Conservation (phyloP, 2,888 invertebrate genomes). For the Rugalucina vietnamica region DNA sequence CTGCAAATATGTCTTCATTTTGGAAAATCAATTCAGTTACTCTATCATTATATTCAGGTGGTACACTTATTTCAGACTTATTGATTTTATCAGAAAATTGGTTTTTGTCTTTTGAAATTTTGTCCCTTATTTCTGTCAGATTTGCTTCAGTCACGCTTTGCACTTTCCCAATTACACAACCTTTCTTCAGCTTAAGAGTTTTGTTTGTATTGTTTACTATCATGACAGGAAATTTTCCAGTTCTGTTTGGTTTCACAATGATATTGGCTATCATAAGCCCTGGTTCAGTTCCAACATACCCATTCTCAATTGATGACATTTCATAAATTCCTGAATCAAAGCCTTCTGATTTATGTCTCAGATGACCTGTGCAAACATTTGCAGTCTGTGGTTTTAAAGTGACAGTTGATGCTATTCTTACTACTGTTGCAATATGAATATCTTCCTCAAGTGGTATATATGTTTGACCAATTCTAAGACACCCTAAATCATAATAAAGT, state of each 20-base stretch:
- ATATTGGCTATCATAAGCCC: conserved; percentile 2
- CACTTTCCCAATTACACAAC: not conserved
- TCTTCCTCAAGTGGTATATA: conserved; percentile 48
- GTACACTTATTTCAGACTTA: not conserved
- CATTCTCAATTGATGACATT: conserved; percentile 10
- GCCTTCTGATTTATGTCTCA: not conserved
- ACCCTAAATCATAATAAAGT: conserved; percentile 39
- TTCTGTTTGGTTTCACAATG: not conserved
- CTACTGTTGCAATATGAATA: conserved; percentile 41
- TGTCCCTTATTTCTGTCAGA: not conserved
- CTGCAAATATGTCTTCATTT: conserved; percentile 33
- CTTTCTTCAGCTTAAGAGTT: not conserved
- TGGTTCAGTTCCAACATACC: not conserved
- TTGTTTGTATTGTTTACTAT: not conserved
- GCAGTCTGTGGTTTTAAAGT: not conserved
- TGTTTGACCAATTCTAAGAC: conserved; percentile 24
- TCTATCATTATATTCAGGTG: not conserved
- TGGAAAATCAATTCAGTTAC: not conserved
- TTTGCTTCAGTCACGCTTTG: not conserved
- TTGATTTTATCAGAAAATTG: not conserved
- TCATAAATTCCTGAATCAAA: not conserved
- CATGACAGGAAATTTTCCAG: conserved; percentile 6
- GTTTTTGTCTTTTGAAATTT: not conserved
- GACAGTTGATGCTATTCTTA: not conserved
- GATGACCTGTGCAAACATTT: not conserved